Percentiles rank a stretch among this genome's conserved stretches.
Conservation (phyloP, 92 coral and sea anemone genomes). For the Epizoanthus scotinus region DNA sequence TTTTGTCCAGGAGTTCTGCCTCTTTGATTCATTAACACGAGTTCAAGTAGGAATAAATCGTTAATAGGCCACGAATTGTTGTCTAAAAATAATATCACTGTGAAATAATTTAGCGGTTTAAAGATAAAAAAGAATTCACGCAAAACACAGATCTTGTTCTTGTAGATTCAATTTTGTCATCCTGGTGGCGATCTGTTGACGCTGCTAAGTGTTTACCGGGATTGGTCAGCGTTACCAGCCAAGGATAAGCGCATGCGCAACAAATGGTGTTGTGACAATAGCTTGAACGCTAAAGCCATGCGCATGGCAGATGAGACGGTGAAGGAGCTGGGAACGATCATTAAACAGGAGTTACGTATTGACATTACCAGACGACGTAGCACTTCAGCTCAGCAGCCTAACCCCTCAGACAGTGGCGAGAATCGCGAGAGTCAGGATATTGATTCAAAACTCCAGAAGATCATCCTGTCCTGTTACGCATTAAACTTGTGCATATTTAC, state of each 20-base stretch:
- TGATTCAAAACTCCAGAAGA: constrained; percentile 66
- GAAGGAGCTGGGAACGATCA: constrained; percentile 71
- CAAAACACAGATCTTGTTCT: background rate
- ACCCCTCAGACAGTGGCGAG: background rate
- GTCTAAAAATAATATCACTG: no score
- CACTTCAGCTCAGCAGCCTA: background rate
- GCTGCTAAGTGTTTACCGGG: constrained; percentile 71
- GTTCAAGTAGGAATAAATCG: no score
- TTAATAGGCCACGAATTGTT: no score
- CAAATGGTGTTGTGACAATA: constrained; percentile 82
- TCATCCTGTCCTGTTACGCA: constrained; percentile 70
- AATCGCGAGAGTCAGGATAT: constrained; percentile 28
- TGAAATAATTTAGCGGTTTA: no score
- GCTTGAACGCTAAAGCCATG: constrained; percentile 88
- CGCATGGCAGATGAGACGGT: constrained; percentile 87
- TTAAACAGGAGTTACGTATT: constrained; percentile 54
- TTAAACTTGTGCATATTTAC: constrained; percentile 75
- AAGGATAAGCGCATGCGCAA: constrained; percentile 46
- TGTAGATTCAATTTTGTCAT: constrained; percentile 73
- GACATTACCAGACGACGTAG: constrained; percentile 22
- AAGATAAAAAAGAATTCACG: no score
- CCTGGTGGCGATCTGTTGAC: constrained; percentile 91
- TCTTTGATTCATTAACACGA: no score
- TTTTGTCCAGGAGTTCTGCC: no score
- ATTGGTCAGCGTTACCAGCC: constrained; percentile 53